Conservation (phyloP, 2,888 invertebrate species). For the Polymixis lichenea region DNA sequence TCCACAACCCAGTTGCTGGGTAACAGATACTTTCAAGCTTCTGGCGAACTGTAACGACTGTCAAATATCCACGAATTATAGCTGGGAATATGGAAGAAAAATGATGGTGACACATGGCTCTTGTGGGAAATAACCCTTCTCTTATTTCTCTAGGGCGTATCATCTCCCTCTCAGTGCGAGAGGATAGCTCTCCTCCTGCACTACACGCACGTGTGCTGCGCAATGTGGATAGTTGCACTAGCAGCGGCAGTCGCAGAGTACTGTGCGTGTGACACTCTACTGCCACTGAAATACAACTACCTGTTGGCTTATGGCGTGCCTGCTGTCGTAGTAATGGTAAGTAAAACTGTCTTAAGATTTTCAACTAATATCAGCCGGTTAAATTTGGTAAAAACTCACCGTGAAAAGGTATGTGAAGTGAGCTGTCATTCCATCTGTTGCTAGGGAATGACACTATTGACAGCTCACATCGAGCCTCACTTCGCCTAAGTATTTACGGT, state of each 20-base stretch:
- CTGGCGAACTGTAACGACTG: too few species aligned
- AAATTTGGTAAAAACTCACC: too few species aligned
- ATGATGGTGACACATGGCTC: too few species aligned
- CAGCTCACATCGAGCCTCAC: too few species aligned
- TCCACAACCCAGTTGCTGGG: too few species aligned
- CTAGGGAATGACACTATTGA: too few species aligned
- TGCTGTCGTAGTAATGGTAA: slow-evolving; percentile 92
- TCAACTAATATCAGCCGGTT: neutral
- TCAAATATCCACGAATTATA: too few species aligned
- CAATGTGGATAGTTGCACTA: slow-evolving; percentile 93
- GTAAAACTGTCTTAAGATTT: slow-evolving; percentile 59
- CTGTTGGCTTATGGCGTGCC: slow-evolving; percentile 92
- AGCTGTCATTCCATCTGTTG: too few species aligned
- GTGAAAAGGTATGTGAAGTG: too few species aligned
- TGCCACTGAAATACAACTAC: slow-evolving; percentile 91
- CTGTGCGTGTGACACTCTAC: slow-evolving; percentile 90
- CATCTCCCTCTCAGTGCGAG: slow-evolving; percentile 91
- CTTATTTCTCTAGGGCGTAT: slow-evolving; percentile 89
- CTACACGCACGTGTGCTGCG: slow-evolving; percentile 92
- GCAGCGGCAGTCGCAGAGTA: slow-evolving; percentile 89
- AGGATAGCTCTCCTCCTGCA: slow-evolving; percentile 92
- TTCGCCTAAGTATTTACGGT: too few species aligned
- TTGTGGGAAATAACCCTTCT: neutral
- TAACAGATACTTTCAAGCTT: too few species aligned
- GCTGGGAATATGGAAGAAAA: too few species aligned